These are phyloP conservation scores for Drosophila pseudoananassae DNA, from an alignment of 1,140 invertebrate genomes.

Conservation along the genomic window DNA sequence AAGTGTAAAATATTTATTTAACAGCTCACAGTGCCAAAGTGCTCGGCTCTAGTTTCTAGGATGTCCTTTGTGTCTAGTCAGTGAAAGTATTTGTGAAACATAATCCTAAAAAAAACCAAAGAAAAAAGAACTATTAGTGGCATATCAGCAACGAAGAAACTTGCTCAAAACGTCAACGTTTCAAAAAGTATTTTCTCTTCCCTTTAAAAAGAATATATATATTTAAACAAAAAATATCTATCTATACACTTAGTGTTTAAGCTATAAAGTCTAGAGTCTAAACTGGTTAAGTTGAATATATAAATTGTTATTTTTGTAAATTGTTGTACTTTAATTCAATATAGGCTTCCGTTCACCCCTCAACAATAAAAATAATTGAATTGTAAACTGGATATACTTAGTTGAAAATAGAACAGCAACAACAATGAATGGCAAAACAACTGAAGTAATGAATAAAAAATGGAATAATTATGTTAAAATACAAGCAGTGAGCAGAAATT, in stretches of 20 bases:
- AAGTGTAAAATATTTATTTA: slow-evolving; percentile 35
- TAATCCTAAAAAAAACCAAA: slow-evolving; percentile 26
- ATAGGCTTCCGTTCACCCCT: neutral
- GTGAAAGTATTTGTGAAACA: slow-evolving; percentile 55
- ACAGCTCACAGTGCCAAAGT: slow-evolving; percentile 34
- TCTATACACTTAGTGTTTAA: slow-evolving; percentile 32
- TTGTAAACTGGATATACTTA: slow-evolving; percentile 23
- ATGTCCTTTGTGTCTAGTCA: slow-evolving; percentile 20
- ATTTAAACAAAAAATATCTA: slow-evolving; percentile 1
- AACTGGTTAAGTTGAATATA: slow-evolving; percentile 40
- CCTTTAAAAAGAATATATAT: slow-evolving; percentile 18
- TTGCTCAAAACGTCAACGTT: slow-evolving; percentile 16
- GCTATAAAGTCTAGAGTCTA: slow-evolving; percentile 38
- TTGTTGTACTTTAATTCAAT: slow-evolving; percentile 47
- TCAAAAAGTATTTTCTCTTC: slow-evolving; percentile 46
- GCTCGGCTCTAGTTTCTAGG: slow-evolving; percentile 9
- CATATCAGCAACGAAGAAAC: slow-evolving; percentile 52
- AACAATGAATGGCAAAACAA: slow-evolving; percentile 28
- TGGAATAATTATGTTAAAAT: slow-evolving; percentile 45
- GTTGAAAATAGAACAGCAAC: slow-evolving; percentile 11
- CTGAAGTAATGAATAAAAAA: slow-evolving; percentile 54
- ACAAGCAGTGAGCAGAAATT: slow-evolving; percentile 3
- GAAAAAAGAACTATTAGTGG: slow-evolving; percentile 11
- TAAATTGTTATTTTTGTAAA: slow-evolving; percentile 52
- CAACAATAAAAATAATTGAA: neutral